Percentiles rank a stretch among this genome's conserved stretches.
These are phyloP conservation scores for Hippocampus barbouri DNA, from an alignment of 2,113 vertebrate genomes.

Conservation along the genomic window DNA sequence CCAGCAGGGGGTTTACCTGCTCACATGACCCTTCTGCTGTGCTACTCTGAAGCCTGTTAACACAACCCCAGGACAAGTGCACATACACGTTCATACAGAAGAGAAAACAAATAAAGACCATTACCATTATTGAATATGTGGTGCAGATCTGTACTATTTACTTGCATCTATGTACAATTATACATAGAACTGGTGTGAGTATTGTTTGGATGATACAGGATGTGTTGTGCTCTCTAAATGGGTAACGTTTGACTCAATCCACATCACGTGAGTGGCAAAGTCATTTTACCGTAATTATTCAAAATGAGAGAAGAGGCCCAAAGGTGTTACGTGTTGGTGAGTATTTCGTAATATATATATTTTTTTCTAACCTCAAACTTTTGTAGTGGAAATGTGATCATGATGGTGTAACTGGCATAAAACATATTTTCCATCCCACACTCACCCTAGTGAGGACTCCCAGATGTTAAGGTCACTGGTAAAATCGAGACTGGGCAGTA, in stretches of 20 bases:
- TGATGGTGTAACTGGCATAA: not conserved
- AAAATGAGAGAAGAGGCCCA: not conserved
- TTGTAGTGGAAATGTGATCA: not conserved
- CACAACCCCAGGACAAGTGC: conserved; percentile 23
- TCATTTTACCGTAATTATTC: not conserved
- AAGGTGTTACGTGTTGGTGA: not conserved
- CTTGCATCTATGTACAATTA: not conserved
- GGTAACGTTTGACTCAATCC: not conserved
- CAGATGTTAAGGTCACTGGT: conserved; percentile 74
- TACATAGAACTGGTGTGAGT: not conserved
- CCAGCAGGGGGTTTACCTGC: conserved; percentile 70
- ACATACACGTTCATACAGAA: conserved; percentile 12
- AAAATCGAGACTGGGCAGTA: conserved; percentile 76
- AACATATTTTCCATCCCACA: conserved; percentile 1
- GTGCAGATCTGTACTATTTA: not conserved
- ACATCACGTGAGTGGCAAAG: not conserved
- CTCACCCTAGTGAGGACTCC: conserved; percentile 71
- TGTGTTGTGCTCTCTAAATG: not conserved
- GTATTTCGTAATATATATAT: too few relatives aligned
- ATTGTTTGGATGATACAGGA: not conserved
- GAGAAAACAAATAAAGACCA: conserved; percentile 27
- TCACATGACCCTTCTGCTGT: conserved; percentile 61
- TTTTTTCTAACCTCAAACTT: not conserved
- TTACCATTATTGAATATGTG: conserved; percentile 1
- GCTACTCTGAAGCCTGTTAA: conserved; percentile 48